Evolutionary conservation across 2,113 vertebrate genomes (phyloP).

Genomic region (Bujurquina vittata): DNA sequence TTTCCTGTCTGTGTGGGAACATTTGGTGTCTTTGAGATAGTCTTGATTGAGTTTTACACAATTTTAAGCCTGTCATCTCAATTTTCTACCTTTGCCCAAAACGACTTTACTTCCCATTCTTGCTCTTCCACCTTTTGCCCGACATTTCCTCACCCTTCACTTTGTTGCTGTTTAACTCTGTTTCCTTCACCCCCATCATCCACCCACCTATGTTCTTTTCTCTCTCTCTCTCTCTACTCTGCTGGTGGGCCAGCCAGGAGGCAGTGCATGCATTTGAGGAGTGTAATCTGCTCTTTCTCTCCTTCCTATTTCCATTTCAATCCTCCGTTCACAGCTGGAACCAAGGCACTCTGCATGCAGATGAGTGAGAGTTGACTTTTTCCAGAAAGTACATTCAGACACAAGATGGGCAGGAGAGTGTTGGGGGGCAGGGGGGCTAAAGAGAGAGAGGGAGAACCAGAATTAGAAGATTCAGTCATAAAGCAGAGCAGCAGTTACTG

Average conservation of each 20-base stretch:
- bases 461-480: constrained; percentile 22
- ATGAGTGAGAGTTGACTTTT: constrained; percentile 63
- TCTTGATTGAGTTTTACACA: neutral
- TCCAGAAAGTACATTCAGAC: constrained; percentile 23
- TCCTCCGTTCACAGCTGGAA: constrained; percentile 79
- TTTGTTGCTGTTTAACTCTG: constrained; percentile 38
- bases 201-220: constrained; percentile 1
- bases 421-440: neutral
- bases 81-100: neutral
- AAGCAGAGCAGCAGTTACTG: constrained; percentile 44
- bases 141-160: constrained; percentile 23
- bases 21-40: constrained; percentile 1
- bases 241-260: constrained; percentile 67
- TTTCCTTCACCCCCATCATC: constrained; percentile 25
- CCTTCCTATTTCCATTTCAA: constrained; percentile 80
- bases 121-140: neutral
- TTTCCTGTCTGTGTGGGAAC: constrained; percentile 25
- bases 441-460: neutral
- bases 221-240: constrained; percentile 27
- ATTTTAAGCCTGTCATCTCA: neutral
- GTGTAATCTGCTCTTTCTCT: constrained; percentile 65
- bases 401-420: constrained; percentile 16
- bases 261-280: constrained; percentile 50
- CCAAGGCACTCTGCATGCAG: constrained; percentile 68
- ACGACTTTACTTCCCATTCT: neutral